A percentile compares a stretch with the other conserved stretches of the same genome.
Evolutionary conservation across 2,797 vertebrate genomes (phyloP).

Genomic region (Sus cebifrons): DNA sequence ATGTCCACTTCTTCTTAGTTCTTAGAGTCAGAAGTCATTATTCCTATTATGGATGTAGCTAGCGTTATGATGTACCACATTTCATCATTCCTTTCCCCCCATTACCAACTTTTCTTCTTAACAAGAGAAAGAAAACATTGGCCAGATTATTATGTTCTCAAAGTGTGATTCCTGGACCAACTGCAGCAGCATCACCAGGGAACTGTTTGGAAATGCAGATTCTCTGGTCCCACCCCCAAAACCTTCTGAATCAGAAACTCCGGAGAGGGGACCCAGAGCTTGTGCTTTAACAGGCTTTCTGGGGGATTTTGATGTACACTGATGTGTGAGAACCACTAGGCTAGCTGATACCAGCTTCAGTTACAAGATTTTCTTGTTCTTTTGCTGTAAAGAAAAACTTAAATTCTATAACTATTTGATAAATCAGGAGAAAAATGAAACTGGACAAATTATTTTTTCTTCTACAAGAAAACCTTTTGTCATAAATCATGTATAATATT

Average conservation of each 20-base stretch:
- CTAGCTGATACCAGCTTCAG: background rate
- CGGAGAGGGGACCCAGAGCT: background rate
- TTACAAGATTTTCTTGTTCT: background rate
- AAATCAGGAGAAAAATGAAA: background rate
- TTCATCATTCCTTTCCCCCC: background rate
- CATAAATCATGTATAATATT: background rate
- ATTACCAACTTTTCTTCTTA: background rate
- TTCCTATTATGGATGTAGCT: background rate
- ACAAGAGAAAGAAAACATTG: background rate
- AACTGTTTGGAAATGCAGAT: background rate
- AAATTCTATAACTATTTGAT: background rate
- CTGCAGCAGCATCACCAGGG: background rate
- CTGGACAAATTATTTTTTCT: constrained; percentile 18
- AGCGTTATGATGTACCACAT: background rate
- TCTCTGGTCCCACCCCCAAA: background rate
- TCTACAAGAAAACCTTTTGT: background rate
- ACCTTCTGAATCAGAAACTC: background rate
- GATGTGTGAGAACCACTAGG: background rate
- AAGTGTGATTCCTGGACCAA: background rate
- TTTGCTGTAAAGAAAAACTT: background rate
- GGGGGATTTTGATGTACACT: background rate
- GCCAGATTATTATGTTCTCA: background rate
- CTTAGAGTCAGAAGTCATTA: background rate
- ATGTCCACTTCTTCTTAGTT: background rate
- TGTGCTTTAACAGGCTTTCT: background rate